phyloP scores from a whole-genome alignment of 2,797 vertebrate species.

The Orestias chungarensis region DNA sequence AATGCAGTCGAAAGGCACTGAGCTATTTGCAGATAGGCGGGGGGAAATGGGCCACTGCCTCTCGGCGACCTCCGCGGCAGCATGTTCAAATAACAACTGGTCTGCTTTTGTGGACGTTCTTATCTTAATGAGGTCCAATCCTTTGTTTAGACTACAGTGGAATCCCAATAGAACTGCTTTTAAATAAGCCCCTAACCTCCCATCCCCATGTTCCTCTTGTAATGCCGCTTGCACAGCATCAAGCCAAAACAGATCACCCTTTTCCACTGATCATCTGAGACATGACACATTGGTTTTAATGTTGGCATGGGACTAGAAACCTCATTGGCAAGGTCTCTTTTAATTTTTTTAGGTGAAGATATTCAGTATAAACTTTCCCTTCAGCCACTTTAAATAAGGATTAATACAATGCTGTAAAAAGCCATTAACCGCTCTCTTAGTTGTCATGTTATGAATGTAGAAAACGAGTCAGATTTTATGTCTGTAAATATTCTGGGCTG shows the following conservation, averaged over 20 bases:
- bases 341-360: slow-evolving; percentile 40
- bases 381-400: slow-evolving; percentile 37
- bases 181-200: slow-evolving; percentile 44
- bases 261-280: slow-evolving; percentile 49
- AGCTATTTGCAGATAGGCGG: slow-evolving; percentile 40
- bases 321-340: slow-evolving; percentile 30
- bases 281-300: slow-evolving; percentile 60
- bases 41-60: slow-evolving; percentile 61
- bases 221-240: slow-evolving; percentile 37
- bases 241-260: slow-evolving; percentile 29
- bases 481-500: slow-evolving; percentile 25
- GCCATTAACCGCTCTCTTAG: not conserved
- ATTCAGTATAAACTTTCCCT: slow-evolving; percentile 36
- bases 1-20: slow-evolving; percentile 34
- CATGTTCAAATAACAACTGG: slow-evolving; percentile 58
- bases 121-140: slow-evolving; percentile 71
- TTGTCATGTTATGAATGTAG: slow-evolving; percentile 32
- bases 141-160: slow-evolving; percentile 70
- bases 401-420: slow-evolving; percentile 23
- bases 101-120: slow-evolving; percentile 54
- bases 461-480: slow-evolving; percentile 29
- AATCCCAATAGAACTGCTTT: slow-evolving; percentile 70
- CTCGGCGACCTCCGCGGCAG: slow-evolving; percentile 47
- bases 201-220: slow-evolving; percentile 9
- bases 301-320: slow-evolving; percentile 45